Conservation (phyloP, 2,888 invertebrate genomes). For the Dendrolimus houi region DNA sequence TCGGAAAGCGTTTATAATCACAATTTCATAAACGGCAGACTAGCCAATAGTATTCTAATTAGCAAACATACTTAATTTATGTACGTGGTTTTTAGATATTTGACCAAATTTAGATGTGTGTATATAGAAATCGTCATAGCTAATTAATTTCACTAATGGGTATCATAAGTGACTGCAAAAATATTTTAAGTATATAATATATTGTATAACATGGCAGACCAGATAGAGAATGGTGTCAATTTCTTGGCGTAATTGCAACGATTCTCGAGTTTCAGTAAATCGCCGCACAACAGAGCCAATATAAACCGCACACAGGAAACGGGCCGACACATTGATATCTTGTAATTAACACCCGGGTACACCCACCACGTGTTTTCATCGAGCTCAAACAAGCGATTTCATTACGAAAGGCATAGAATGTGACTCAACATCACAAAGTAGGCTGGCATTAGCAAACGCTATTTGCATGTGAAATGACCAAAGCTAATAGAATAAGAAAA, state of each 20-base stretch:
- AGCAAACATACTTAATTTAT: background rate
- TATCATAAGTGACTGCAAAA: too few species aligned
- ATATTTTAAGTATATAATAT: too few species aligned
- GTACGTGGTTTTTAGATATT: too few species aligned
- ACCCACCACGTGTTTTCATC: conserved; percentile 20
- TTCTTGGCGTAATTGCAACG: conserved; percentile 30
- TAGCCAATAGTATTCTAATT: background rate
- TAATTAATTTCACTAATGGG: too few species aligned
- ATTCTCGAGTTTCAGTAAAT: conserved; percentile 35
- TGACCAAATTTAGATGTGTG: too few species aligned
- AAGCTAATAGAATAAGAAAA: background rate
- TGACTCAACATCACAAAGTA: conserved; percentile 14
- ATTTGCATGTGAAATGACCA: conserved; percentile 14
- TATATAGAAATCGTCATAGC: too few species aligned
- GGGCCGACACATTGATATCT: conserved; percentile 24
- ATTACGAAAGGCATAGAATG: conserved; percentile 15
- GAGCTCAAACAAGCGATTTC: conserved; percentile 17
- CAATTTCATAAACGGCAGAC: background rate
- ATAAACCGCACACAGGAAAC: conserved; percentile 34
- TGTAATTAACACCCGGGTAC: conserved; percentile 32
- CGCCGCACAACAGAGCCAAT: conserved; percentile 15
- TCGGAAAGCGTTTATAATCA: background rate
- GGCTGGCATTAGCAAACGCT: conserved; percentile 9
- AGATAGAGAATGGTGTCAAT: conserved; percentile 21
- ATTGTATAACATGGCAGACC: too few species aligned